Base-by-base conservation (phyloP, 1,140 invertebrate genomes). In the Trichogramma pretiosum region DNA sequence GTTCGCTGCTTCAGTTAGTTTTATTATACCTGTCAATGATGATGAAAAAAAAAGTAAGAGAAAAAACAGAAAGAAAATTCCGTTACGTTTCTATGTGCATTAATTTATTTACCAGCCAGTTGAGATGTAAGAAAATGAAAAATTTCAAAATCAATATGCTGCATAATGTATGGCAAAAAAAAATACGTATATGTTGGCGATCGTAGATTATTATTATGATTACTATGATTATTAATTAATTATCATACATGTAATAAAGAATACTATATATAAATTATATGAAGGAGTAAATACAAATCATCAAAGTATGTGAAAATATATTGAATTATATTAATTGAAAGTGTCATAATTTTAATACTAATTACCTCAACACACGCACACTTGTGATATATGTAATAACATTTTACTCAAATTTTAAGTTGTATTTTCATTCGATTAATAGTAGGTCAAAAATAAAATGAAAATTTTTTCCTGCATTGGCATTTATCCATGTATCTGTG, bases 21-120 rank as follows among this genome's bases (percentile, higher is more conserved):
- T n/a, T n/a, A n/a, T n/a, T n/a, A n/a, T n/a, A n/a, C n/a, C n/a
- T n/a, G n/a, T n/a, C n/a, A n/a, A n/a, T n/a, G n/a, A n/a, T n/a
- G n/a, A n/a, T n/a, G n/a, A n/a, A n/a, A n/a, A 53, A 18, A 41
- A 33, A 52, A 52, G 54, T 32, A 47, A 58, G 46, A 39, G 13
- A 50, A 57, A 54, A 53, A 53, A 57, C 50, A 50, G 52, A 56
- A 42, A 49, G 38, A 48, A 49, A 52, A 56, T 52, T 47, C 19
- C 23, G 52, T 46, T 48, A 51, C 44, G 43, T 36, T 48, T 55
- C 53, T 48, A 53, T 47, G 52, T 54, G 50, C 53, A 42, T 58
- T 54, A 56, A n/a, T 11, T n/a, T 9, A 5, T 49, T 49, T 38
- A 49, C 41, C 48, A 49, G 48, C 48, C 48, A 49, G 41, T 49